phyloP scores from a whole-genome alignment of 1,140 invertebrate species.

The Oscheius sp. region DNA sequence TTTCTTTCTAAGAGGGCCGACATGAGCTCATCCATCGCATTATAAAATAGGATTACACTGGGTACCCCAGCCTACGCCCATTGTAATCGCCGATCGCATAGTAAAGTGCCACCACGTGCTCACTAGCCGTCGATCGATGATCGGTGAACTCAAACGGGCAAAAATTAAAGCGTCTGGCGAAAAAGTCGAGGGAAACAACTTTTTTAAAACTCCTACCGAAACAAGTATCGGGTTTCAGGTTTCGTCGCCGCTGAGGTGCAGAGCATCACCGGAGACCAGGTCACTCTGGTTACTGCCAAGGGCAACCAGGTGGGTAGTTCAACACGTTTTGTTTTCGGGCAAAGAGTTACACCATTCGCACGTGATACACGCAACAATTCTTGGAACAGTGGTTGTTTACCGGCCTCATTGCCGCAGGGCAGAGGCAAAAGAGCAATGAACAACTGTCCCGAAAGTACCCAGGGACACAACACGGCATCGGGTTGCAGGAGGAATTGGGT shows the following conservation, averaged over 20 bases:
- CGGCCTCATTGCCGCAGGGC: no score
- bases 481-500: no score
- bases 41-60: conserved; percentile 7
- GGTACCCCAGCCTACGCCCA: not conserved
- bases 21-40: conserved; percentile 6
- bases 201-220: no score
- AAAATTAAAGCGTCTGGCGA: not conserved
- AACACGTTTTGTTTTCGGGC: not conserved
- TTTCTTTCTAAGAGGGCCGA: no score
- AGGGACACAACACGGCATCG: no score
- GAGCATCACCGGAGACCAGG: conserved; percentile 93
- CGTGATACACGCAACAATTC: not conserved
- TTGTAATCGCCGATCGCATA: conserved; percentile 5
- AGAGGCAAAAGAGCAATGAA: no score
- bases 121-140: not conserved
- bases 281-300: conserved; percentile 78
- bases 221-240: conserved; percentile 39
- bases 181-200: not conserved
- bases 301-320: conserved; percentile 71
- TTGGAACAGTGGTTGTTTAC: conserved; percentile 1
- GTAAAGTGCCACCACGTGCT: conserved; percentile 3
- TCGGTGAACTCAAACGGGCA: not conserved
- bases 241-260: conserved; percentile 94
- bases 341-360: not conserved
- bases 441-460: no score